A percentile compares a stretch with the other conserved stretches of the same genome.
These are phyloP conservation scores for Cylindroiulus punctatus DNA, from an alignment of 2,888 invertebrate genomes.

Conservation along the genomic window DNA sequence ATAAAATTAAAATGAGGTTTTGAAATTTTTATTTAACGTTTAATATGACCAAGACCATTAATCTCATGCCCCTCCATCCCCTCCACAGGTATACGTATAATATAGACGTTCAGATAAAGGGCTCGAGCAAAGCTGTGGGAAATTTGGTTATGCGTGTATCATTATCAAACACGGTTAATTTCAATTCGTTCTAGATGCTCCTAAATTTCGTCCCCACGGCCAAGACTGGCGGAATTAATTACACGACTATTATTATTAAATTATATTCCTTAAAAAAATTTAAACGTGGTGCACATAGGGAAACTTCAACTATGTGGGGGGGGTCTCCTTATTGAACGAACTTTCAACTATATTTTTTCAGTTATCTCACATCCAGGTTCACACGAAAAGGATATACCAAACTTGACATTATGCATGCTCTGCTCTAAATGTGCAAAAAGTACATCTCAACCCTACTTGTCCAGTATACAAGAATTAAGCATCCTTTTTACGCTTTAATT, in stretches of 20 bases:
- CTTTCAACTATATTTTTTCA: neutral
- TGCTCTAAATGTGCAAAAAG: too few relatives aligned
- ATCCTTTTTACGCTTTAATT: too few relatives aligned
- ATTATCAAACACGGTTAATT: neutral
- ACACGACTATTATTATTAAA: neutral
- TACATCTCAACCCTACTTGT: too few relatives aligned
- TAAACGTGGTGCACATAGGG: neutral
- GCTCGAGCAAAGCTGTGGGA: neutral
- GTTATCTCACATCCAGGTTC: too few relatives aligned
- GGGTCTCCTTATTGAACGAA: neutral
- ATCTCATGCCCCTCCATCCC: neutral
- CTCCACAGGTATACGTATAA: neutral
- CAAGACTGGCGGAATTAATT: slow-evolving; percentile 13
- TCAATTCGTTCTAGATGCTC: neutral
- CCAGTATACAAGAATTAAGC: too few relatives aligned
- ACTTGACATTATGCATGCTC: too few relatives aligned
- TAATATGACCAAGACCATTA: neutral
- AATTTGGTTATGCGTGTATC: neutral
- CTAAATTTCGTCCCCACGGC: too few relatives aligned
- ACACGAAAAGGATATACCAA: too few relatives aligned
- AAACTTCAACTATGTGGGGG: neutral
- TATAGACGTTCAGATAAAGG: too few relatives aligned
- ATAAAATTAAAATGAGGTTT: too few relatives aligned
- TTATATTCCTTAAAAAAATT: neutral
- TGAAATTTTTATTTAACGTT: neutral